Evolutionary conservation across 1,140 invertebrate species (phyloP), one percentile per base, ranked within the genome.

Genomic region (Plutomurus gul): DNA sequence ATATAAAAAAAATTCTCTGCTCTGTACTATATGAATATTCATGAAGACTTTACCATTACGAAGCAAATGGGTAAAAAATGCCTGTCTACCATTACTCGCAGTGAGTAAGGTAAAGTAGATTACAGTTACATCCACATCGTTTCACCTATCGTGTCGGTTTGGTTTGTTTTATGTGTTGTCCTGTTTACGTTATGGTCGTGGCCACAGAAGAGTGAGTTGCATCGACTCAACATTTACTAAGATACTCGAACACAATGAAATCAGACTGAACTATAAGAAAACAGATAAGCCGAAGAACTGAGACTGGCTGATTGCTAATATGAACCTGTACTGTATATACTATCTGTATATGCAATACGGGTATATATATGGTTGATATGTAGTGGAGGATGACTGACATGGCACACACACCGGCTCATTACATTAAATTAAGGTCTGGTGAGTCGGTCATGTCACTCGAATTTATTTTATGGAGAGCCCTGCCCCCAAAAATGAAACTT

Each of bases 401-500:
- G 56, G 11, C 16, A 65, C 18, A 51, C 20, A 51, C 13, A 25
- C 47, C 30, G 36, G 27, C 16, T n/a, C 56, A 65, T 36, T 65
- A 33, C 25, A 8, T 56, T 65, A 65, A 65, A 65, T 65, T 65
- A 65, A 65, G 56, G 56, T 65, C 30, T n/a, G 56, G 36, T 30
- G 25, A 65, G 13, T 65, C 30, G 30, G 30, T 65, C 56, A 65
- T 65, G 16, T 65, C 30, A 65, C 36, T 65, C 27, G 27, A 65
- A n/a, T 65, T 65, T 65, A 65, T 65, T 65, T 13, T 36, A 1
- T 2, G 27, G 18, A 65, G 13, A n/a, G n/a, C 4, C 56, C 27
- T 16, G 56, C 56, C 56, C 56, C 27, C 13, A 36, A 65, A 65
- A 65, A 2, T 25, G 36, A 65, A 65, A n/a, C 36, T 65, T 65